phyloP scores from a whole-genome alignment of 2,888 invertebrate genomes.

The Pristionchus mayeri region DNA sequence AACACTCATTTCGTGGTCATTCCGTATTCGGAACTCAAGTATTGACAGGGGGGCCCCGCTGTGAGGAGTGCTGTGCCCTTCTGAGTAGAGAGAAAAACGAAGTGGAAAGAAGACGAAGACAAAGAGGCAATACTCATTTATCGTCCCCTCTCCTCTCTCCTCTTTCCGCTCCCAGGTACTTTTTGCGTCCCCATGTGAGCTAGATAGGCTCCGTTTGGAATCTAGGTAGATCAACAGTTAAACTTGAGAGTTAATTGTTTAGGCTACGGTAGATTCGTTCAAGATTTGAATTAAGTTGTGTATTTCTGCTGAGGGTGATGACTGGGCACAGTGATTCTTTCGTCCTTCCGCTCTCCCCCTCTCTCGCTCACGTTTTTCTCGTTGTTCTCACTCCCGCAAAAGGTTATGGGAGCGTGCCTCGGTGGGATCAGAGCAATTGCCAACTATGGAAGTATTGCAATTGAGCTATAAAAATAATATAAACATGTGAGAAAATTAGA shows the following conservation, averaged over 20 bases:
- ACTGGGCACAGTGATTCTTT: slow-evolving; percentile 26
- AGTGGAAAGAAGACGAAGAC: slow-evolving; percentile 18
- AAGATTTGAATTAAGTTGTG: slow-evolving; percentile 13
- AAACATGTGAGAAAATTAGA: background rate
- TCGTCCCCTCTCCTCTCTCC: slow-evolving; percentile 10
- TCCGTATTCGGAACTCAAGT: background rate
- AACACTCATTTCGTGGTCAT: background rate
- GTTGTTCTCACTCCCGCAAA: slow-evolving; percentile 40
- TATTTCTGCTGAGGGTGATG: background rate
- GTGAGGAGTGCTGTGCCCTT: slow-evolving; percentile 31
- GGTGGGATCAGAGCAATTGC: background rate
- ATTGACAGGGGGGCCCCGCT: slow-evolving; percentile 8
- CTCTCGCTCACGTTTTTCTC: slow-evolving; percentile 8
- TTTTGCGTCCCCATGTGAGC: slow-evolving; percentile 6
- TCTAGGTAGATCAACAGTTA: background rate
- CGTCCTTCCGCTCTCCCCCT: slow-evolving; percentile 32
- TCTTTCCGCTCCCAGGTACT: slow-evolving; percentile 19
- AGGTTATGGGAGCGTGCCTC: slow-evolving; percentile 41
- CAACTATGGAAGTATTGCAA: background rate
- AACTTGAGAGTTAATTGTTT: background rate
- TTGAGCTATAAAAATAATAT: background rate
- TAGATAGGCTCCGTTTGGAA: background rate
- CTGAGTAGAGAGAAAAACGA: slow-evolving; percentile 35
- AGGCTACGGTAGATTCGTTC: background rate
- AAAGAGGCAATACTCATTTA: slow-evolving; percentile 42